Evolutionary conservation across 2,113 vertebrate genomes (phyloP), one percentile per base, ranked within the genome.

Genomic region (Chaetura pelagica): DNA sequence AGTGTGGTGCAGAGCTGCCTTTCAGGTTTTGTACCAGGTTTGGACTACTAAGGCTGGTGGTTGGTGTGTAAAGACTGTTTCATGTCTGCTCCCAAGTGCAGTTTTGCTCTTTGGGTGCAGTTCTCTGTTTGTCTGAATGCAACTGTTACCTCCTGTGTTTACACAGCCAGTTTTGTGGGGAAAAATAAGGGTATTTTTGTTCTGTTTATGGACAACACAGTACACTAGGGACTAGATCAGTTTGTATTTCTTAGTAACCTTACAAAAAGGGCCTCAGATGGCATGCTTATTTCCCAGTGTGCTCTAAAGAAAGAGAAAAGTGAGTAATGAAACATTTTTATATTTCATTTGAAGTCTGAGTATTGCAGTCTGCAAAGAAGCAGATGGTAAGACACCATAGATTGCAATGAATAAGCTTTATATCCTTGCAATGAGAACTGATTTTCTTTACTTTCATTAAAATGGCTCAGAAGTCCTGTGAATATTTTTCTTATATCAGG

Each of bases 201-300:
- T 83, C 90, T 94, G 55, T 88, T 86, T 94, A 77, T 64, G 35
- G 69, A 19, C 49, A 72, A 66, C 44, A 51, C 62, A 24, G 71
- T 79, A 94, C 91, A 80, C 91, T 48, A 90, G 91, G 94, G 96
- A 94, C 52, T 74, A 18, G 91, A 35, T 90, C 82, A 85, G 79
- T 77, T 96, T 96, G 93, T 96, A 90, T 95, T 96, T 87, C 94
- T 91, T 74, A 88, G 92, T 87, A 91, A 96, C 81, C 84, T 96
- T 93, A 90, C 61, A 71, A 29, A 94, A 84, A 88, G 9, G 59
- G 51, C 55, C 78, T 85, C 71, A 83, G 69, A 96, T 24, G 11
- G 54, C 54, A 20, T 77, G 51, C 85, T 90, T 94, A 26, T 94
- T 96, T 96, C 92, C 89, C 89, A 81, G 29, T 27, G 38, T 63